phyloP scores from a whole-genome alignment of 2,113 vertebrate species.

The Paradisaea rubra region DNA sequence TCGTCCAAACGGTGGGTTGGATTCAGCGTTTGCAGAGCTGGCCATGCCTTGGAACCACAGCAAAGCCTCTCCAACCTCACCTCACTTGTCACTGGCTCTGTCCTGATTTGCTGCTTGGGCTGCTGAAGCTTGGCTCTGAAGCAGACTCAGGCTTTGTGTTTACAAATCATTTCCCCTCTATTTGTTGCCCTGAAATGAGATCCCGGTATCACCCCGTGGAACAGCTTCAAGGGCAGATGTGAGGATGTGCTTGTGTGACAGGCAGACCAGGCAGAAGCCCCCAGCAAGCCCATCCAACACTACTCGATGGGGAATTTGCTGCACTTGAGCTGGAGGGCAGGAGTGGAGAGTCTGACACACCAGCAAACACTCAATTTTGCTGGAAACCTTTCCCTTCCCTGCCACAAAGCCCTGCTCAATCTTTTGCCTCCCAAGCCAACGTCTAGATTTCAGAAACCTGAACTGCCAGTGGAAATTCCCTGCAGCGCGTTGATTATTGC shows the following conservation, averaged over 20 bases:
- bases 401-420: slow-evolving; percentile 64
- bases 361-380: not conserved
- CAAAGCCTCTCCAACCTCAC: not conserved
- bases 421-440: slow-evolving; percentile 63
- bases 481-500: slow-evolving; percentile 58
- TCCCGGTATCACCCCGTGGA: slow-evolving; percentile 52
- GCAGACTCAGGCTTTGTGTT: slow-evolving; percentile 50
- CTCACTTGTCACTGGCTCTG: not conserved
- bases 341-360: slow-evolving; percentile 29
- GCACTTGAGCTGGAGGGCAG: slow-evolving; percentile 48
- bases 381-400: slow-evolving; percentile 33
- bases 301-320: not conserved
- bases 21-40: not conserved
- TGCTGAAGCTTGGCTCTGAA: slow-evolving; percentile 12
- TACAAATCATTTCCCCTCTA: slow-evolving; percentile 57
- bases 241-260: slow-evolving; percentile 48
- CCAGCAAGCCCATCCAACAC: not conserved
- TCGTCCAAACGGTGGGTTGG: fast-evolving
- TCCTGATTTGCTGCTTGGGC: slow-evolving; percentile 15
- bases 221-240: slow-evolving; percentile 40
- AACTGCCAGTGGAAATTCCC: slow-evolving; percentile 74
- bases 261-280: slow-evolving; percentile 44
- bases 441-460: slow-evolving; percentile 72
- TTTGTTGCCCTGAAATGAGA: slow-evolving; percentile 59
- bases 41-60: not conserved